phyloP scores from a whole-genome alignment of 2,113 vertebrate genomes.

The Lonchura striata region DNA sequence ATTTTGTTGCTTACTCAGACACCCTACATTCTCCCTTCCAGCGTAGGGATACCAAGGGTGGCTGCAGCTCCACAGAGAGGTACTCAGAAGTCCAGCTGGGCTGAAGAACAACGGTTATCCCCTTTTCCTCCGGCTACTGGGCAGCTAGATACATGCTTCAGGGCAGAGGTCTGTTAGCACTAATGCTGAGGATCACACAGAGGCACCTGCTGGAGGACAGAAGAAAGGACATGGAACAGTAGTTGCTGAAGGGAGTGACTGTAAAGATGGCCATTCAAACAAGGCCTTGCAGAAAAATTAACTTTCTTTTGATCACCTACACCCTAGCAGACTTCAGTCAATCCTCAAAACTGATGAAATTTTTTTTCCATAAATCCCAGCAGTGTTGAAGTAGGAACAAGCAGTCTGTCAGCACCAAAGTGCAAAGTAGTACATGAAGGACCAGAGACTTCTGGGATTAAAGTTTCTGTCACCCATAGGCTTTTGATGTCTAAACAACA shows the following conservation, averaged over 20 bases:
- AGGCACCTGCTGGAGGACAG: background rate
- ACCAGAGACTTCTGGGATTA: background rate
- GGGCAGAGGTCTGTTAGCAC: background rate
- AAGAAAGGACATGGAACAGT: background rate
- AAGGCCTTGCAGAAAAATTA: background rate
- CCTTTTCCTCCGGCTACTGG: background rate
- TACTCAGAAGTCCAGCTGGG: background rate
- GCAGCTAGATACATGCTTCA: background rate
- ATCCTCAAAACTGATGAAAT: background rate
- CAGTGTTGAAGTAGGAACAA: background rate
- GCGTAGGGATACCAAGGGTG: background rate
- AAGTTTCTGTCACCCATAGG: background rate
- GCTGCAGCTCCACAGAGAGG: background rate
- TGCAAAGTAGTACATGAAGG: background rate
- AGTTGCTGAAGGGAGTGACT: background rate
- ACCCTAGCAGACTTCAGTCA: background rate
- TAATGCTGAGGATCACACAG: background rate
- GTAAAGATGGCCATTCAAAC: background rate
- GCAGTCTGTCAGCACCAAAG: background rate
- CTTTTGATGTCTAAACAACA: background rate
- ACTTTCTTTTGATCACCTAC: background rate
- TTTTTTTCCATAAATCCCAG: background rate
- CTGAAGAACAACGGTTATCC: background rate
- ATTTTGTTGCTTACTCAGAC: background rate
- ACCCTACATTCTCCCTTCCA: background rate